Evolutionary conservation across 2,888 invertebrate species (phyloP).

Genomic region (Coenonympha arcania): DNA sequence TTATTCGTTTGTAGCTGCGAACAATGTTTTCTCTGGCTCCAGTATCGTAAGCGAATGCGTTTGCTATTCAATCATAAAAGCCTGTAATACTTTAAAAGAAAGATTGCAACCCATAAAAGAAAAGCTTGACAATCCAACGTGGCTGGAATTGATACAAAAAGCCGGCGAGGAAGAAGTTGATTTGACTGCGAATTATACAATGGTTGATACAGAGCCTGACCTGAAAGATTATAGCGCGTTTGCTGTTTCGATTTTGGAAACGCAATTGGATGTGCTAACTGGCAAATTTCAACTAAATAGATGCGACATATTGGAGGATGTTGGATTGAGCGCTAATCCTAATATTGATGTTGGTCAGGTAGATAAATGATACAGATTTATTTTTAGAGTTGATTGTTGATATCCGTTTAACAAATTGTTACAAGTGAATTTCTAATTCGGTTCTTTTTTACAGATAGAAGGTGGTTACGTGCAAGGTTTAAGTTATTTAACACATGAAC

Average conservation of each 20-base stretch:
- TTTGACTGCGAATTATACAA: slow-evolving; percentile 76
- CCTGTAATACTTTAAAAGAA: slow-evolving; percentile 73
- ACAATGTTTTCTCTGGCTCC: slow-evolving; percentile 78
- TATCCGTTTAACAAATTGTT: neutral
- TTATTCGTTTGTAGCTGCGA: slow-evolving; percentile 74
- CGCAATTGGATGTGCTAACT: slow-evolving; percentile 80
- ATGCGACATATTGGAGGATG: slow-evolving; percentile 79
- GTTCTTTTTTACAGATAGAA: slow-evolving; percentile 64
- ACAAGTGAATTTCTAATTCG: neutral
- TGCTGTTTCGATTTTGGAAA: slow-evolving; percentile 76
- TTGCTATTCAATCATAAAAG: slow-evolving; percentile 71
- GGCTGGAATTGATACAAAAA: slow-evolving; percentile 72
- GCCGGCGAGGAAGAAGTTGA: slow-evolving; percentile 73
- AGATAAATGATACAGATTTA: slow-evolving; percentile 45
- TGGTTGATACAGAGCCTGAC: slow-evolving; percentile 71
- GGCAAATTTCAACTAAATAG: slow-evolving; percentile 77
- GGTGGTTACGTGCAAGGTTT: slow-evolving; percentile 81
- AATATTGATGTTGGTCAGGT: slow-evolving; percentile 79
- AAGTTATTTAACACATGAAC: slow-evolving; percentile 82
- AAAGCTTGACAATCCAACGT: slow-evolving; percentile 63
- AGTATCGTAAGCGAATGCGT: slow-evolving; percentile 78
- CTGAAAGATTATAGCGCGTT: slow-evolving; percentile 73
- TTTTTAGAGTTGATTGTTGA: neutral
- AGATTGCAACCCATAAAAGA: slow-evolving; percentile 74
- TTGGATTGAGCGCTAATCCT: slow-evolving; percentile 79